phyloP scores from a whole-genome alignment of 2,113 vertebrate species.

The Eurypyga helias region DNA sequence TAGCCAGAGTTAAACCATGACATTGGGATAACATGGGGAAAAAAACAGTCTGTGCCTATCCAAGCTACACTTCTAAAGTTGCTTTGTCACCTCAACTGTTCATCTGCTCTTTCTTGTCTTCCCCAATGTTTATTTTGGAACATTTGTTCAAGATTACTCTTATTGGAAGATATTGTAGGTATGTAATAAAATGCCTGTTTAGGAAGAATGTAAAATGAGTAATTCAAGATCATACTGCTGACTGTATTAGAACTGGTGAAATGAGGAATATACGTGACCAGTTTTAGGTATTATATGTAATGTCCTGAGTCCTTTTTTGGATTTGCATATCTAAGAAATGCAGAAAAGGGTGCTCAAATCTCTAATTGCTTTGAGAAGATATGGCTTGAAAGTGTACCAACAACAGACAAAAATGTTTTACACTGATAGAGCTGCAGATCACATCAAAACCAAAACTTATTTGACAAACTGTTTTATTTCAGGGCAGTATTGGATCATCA shows the following conservation, averaged over 20 bases:
- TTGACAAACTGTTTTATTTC: constrained; percentile 29
- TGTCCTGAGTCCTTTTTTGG: background rate
- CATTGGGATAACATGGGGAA: no score
- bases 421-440: background rate
- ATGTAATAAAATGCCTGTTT: background rate
- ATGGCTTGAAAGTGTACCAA: background rate
- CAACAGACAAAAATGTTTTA: background rate
- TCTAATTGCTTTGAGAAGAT: background rate
- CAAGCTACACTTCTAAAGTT: background rate
- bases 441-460: background rate
- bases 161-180: background rate
- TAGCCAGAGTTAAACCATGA: no score
- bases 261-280: background rate
- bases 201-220: background rate
- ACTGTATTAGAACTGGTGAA: background rate
- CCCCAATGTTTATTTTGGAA: background rate
- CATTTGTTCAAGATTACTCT: background rate
- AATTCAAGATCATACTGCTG: background rate
- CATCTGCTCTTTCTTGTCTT: background rate
- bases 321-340: background rate
- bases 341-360: background rate
- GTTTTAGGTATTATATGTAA: background rate
- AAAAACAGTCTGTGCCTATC: background rate
- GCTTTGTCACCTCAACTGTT: background rate
- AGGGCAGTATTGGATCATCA: constrained; percentile 95